These are phyloP conservation scores for Lepisosteus osseus DNA, from an alignment of 2,113 vertebrate genomes.

Conservation along the genomic window DNA sequence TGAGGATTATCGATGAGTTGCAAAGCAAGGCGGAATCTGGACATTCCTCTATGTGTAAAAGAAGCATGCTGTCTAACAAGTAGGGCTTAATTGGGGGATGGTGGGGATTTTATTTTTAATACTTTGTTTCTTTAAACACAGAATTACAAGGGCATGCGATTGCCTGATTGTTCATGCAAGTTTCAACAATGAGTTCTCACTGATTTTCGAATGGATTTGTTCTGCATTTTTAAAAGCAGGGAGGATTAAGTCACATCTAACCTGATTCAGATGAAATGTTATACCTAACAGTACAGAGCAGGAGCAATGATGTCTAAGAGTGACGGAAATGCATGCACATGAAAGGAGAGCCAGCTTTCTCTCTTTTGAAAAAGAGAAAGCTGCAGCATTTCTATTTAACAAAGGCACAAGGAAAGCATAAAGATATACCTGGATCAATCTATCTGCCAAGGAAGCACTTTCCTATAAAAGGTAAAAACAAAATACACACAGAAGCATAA, in stretches of 20 bases:
- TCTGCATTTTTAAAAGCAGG: not conserved
- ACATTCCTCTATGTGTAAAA: not conserved
- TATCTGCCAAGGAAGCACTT: slow-evolving; percentile 99
- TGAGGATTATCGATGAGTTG: slow-evolving; percentile 36
- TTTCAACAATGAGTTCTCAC: slow-evolving; percentile 7
- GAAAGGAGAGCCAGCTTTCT: slow-evolving; percentile 17
- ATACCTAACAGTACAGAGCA: not conserved
- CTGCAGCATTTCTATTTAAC: slow-evolving; percentile 14
- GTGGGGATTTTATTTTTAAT: not conserved
- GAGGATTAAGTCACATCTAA: slow-evolving; percentile 3
- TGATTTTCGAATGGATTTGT: slow-evolving; percentile 15
- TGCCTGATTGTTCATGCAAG: slow-evolving; percentile 45
- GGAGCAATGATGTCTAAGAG: not conserved
- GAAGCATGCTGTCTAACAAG: slow-evolving; percentile 23
- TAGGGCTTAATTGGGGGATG: slow-evolving; percentile 23
- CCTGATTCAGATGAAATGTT: not conserved
- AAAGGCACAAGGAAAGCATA: slow-evolving; percentile 40
- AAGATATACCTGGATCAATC: slow-evolving; percentile 99
- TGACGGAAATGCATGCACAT: slow-evolving; percentile 46
- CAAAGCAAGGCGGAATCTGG: slow-evolving; percentile 37
- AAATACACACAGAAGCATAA: slow-evolving; percentile 82
- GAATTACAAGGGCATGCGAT: slow-evolving; percentile 18
- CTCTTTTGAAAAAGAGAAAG: slow-evolving; percentile 15
- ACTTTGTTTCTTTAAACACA: slow-evolving; percentile 11
- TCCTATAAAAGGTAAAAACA: slow-evolving; percentile 90